These are phyloP conservation scores for Acromyrmex echinatior DNA, from an alignment of 1,140 invertebrate genomes.

Conservation along the genomic window DNA sequence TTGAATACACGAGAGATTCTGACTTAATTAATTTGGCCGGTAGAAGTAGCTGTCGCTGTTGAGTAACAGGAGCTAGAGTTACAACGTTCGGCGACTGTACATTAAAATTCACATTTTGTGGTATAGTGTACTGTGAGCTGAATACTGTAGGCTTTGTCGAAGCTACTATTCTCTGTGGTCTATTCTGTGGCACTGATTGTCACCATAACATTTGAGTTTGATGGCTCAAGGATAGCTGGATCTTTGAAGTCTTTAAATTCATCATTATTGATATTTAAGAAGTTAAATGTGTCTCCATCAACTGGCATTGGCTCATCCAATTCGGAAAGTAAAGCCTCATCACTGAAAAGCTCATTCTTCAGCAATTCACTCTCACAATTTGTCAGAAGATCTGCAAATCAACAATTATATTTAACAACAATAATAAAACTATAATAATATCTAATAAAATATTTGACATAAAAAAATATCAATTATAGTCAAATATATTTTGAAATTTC, in stretches of 20 bases:
- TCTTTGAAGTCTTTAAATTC: conserved; percentile 74
- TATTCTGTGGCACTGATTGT: conserved; percentile 59
- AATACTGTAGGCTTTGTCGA: conserved; percentile 78
- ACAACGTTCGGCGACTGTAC: conserved; percentile 83
- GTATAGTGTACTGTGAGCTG: conserved; percentile 82
- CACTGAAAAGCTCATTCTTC: conserved; percentile 83
- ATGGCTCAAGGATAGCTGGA: conserved; percentile 66
- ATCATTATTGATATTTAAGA: conserved; percentile 76
- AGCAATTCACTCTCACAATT: conserved; percentile 84
- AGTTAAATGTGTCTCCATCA: conserved; percentile 81
- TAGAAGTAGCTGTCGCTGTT: conserved; percentile 81
- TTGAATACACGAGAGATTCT: conserved; percentile 84
- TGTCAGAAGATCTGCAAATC: conserved; percentile 80
- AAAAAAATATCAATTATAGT: background rate
- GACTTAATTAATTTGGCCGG: conserved; percentile 86
- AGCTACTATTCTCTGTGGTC: conserved; percentile 77
- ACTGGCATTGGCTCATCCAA: conserved; percentile 81
- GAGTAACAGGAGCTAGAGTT: conserved; percentile 82
- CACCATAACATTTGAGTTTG: conserved; percentile 69
- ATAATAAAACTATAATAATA: conserved; percentile 10
- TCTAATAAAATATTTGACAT: background rate
- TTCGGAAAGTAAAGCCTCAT: conserved; percentile 82
- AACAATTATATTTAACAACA: conserved; percentile 24
- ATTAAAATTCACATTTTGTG: conserved; percentile 83
- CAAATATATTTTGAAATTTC: conserved; percentile 1